These are phyloP conservation scores for Hetaerina titia DNA, from an alignment of 2,888 invertebrate genomes.

Conservation along the genomic window DNA sequence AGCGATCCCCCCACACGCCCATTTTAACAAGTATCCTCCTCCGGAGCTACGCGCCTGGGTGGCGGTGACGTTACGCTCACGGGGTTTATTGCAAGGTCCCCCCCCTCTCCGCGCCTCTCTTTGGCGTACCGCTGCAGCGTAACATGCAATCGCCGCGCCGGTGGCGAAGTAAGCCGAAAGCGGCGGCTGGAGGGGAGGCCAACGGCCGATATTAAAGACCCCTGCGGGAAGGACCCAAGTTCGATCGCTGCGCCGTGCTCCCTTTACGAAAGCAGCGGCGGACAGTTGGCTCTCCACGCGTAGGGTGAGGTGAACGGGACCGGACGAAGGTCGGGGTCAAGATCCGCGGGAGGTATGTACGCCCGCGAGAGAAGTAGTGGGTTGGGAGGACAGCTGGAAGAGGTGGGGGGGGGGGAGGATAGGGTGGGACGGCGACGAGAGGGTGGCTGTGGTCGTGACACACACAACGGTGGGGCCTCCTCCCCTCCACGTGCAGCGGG, in stretches of 20 bases:
- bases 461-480: not conserved
- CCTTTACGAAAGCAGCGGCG: not conserved
- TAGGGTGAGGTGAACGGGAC: constrained; percentile 24
- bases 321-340: constrained; percentile 64
- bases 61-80: too few species aligned
- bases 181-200: not conserved
- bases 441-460: not conserved
- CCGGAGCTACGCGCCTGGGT: too few species aligned
- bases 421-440: not conserved
- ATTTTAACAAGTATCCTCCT: too few species aligned
- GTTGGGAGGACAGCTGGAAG: not conserved
- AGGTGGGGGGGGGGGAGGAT: not conserved
- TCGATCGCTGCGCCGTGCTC: constrained; percentile 5
- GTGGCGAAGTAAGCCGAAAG: not conserved
- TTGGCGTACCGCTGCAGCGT: constrained; percentile 14
- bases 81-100: too few species aligned
- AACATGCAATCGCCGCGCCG: not conserved
- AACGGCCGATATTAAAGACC: not conserved
- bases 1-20: too few species aligned
- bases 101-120: not conserved
- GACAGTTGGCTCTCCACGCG: not conserved
- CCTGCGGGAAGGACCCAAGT: not conserved
- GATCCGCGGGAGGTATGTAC: constrained; percentile 27
- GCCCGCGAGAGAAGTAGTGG: not conserved
- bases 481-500: not conserved